Conservation (phyloP, 2,797 vertebrate genomes). For the Sciaenops ocellatus region DNA sequence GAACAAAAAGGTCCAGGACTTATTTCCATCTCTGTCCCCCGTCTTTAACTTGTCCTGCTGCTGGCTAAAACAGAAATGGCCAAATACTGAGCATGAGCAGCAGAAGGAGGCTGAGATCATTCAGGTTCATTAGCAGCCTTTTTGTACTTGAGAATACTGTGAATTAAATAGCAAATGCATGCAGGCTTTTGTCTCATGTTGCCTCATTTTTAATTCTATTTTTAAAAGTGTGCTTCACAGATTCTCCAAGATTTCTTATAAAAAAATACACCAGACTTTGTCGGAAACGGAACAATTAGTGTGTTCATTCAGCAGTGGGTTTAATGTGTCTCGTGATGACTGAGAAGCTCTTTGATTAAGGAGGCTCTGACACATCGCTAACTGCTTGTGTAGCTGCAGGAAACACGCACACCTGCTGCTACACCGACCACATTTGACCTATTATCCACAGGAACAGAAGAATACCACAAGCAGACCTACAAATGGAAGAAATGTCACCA, state of each 20-base stretch:
- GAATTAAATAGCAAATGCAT: not conserved
- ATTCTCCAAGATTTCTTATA: not conserved
- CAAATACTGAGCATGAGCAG: not conserved
- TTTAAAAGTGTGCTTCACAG: not conserved
- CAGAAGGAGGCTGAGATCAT: not conserved
- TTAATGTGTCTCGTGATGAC: not conserved
- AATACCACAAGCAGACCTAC: not conserved
- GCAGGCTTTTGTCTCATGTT: not conserved
- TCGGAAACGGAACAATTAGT: not conserved
- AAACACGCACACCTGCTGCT: not conserved
- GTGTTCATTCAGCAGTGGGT: not conserved
- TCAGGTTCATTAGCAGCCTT: not conserved
- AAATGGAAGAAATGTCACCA: not conserved
- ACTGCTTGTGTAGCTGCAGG: too few species aligned
- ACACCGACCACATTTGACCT: not conserved
- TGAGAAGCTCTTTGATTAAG: not conserved
- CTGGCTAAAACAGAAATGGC: not conserved
- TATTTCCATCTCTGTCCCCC: not conserved
- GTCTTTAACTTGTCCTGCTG: not conserved
- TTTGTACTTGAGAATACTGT: not conserved
- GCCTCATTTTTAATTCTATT: not conserved
- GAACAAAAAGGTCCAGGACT: not conserved
- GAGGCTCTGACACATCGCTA: not conserved
- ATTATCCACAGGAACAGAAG: not conserved
- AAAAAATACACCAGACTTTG: not conserved